Evolutionary conservation across 1,140 invertebrate species (phyloP), one percentile per base, ranked within the genome.

Genomic region (Bombus consobrinus): DNA sequence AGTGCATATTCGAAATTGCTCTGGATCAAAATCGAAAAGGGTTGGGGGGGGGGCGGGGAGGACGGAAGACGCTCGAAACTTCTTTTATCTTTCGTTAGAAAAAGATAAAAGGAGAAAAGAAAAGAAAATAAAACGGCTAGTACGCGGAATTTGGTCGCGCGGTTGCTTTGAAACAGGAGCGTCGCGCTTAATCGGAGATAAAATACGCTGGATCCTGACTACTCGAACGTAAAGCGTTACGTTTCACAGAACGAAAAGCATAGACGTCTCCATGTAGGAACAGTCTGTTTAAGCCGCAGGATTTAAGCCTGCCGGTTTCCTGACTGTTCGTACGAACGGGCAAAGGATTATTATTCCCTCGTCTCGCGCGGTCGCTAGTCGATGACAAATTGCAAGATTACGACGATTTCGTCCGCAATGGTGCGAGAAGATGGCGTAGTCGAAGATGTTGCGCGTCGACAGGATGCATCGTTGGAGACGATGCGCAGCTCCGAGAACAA

Each of bases 31-130:
- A 71, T 32, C 25, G 22, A 39, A 6, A 22, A 53, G 18, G 47
- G 1, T 6, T 5, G 18, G 0, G 0, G 5, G 1, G 0, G 13
- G 34, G 34, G 34, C 2, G 1, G 9, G 2, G 12, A 2, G 13
- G 43, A 0, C 18, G 47, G 47, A 53, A 53, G 18, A 53, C 18
- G 5, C 18, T 53, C 18, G 47, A 53, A 0, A 8, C 47, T 53
- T 53, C 18, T 53, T 53, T 53, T 8, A 22, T 53, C 47, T 53
- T 53, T 53, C 47, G 47, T 22, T 53, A 8, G 47, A 53, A 22
- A 53, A 22, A 53, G 18, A 22, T 8, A 53, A 22, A 53, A 53
- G 18, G 34, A 53, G 1, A 53, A 22, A 22, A 2, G 6, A 22
- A 8, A 53, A 53, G 1, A 22, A 53, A 22, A 53, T 22, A 22